Percentiles rank a stretch among this genome's conserved stretches.
phyloP scores from a whole-genome alignment of 1,140 invertebrate species.

The Drosophila azteca region DNA sequence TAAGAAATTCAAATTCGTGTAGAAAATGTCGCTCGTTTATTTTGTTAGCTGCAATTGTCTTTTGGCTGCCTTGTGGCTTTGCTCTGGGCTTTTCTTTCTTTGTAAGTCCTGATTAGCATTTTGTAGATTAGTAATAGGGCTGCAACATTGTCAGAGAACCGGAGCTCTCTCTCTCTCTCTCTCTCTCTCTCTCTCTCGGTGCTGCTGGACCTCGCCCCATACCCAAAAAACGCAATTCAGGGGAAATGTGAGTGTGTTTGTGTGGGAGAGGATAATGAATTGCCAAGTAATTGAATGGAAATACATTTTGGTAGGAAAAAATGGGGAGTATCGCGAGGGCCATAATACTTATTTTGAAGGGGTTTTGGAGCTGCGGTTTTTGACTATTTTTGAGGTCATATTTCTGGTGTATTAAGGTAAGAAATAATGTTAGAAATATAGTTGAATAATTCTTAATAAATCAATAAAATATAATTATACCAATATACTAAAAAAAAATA shows the following conservation, averaged over 20 bases:
- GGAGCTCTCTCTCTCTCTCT: too few relatives aligned
- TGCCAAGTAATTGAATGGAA: conserved; percentile 1
- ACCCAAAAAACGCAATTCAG: not conserved
- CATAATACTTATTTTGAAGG: too few relatives aligned
- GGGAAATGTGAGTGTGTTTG: not conserved
- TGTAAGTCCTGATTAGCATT: conserved; percentile 44
- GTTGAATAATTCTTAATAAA: too few relatives aligned
- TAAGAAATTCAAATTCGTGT: conserved; percentile 57
- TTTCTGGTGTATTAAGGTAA: too few relatives aligned
- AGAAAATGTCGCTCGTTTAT: conserved; percentile 58
- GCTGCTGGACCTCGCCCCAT: not conserved
- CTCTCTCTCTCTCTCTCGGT: not conserved
- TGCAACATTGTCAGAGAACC: conserved; percentile 6
- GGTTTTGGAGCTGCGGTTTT: too few relatives aligned
- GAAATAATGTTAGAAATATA: too few relatives aligned
- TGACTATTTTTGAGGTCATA: too few relatives aligned
- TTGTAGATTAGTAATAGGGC: conserved; percentile 35
- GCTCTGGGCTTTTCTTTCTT: conserved; percentile 14
- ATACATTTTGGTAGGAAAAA: too few relatives aligned
- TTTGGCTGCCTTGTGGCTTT: not conserved
- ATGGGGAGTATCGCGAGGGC: too few relatives aligned
- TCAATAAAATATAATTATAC: too few relatives aligned
- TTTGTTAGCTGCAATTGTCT: conserved; percentile 36
- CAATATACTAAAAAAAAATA: too few relatives aligned
- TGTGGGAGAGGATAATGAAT: not conserved